Base-by-base conservation (phyloP, 2,797 vertebrate genomes). In the Sphenodon punctatus region DNA sequence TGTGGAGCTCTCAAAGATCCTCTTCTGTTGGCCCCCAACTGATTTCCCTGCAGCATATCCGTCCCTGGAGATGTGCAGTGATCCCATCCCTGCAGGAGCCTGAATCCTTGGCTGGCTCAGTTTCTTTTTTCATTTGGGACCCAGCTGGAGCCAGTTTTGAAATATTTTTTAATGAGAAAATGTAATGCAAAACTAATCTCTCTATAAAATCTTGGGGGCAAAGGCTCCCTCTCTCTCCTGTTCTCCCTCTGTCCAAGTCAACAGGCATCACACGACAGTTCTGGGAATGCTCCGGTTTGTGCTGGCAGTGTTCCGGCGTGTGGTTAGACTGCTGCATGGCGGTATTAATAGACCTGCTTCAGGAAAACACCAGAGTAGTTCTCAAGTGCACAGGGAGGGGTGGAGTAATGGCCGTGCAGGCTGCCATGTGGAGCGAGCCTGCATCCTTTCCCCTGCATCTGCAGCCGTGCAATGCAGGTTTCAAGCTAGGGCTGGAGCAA, bases 251-350 rank as follows among this genome's bases (percentile, higher is more conserved):
- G 88, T 73, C 68, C 79, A 85, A 87, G 84, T 79, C 87, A 89
- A 88, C 81, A 88, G 76, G 80, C 67, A 25, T 91, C 67, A 69
- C 36, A 12, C 27, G 68, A 87, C 70, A 75, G 70, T 84, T 83
- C 84, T 92, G 92, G 88, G 87, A 89, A 85, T 6, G 55, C 70
- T 85, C 80, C 85, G 89, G 80, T 71, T 82, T 20, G 25, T 30
- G 5, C 85, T 84, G 86, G 88, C 82, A 77, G 15, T 34, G 56
- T 2, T 22, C 46, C 56, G 1, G 55, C 49, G 60, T 73, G 86
- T 7, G 88, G 89, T 85, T 79, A 89, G 84, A 55, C n/a, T n/a
- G n/a, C n/a, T n/a, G n/a, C n/a, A n/a, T n/a, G 67, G 87, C 45
- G 39, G 4, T 39, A n/a, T 63, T 76, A 82, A 82, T 68, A 65